Percentiles rank a stretch among this genome's conserved stretches.
phyloP scores from a whole-genome alignment of 2,888 invertebrate genomes.

The Drosophila anomalata region DNA sequence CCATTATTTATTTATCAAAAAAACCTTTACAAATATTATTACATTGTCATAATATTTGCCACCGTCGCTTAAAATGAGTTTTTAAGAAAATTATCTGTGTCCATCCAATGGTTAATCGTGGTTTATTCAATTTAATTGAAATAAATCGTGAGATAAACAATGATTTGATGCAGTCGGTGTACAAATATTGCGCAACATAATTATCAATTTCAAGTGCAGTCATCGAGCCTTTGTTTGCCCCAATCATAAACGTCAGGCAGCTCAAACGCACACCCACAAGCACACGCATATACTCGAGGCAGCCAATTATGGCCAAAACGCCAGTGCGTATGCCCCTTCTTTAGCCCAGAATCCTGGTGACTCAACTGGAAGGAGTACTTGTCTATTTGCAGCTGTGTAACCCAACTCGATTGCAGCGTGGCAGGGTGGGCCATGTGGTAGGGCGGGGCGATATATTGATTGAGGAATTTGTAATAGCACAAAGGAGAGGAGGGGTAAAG shows the following conservation, averaged over 20 bases:
- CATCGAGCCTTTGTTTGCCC: slow-evolving; percentile 75
- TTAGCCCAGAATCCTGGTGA: slow-evolving; percentile 59
- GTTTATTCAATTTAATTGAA: slow-evolving; percentile 2
- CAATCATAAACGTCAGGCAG: slow-evolving; percentile 71
- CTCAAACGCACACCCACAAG: slow-evolving; percentile 23
- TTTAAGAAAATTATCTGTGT: not conserved
- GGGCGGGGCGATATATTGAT: slow-evolving; percentile 33
- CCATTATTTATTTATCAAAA: not conserved
- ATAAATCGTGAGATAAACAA: not conserved
- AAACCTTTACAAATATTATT: not conserved
- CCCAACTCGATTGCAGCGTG: slow-evolving; percentile 68
- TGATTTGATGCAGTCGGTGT: slow-evolving; percentile 30
- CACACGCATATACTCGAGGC: slow-evolving; percentile 1
- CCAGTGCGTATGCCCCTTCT: slow-evolving; percentile 1
- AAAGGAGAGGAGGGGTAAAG: not conserved
- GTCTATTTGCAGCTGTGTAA: slow-evolving; percentile 74
- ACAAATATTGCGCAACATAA: slow-evolving; percentile 72
- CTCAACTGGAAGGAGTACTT: slow-evolving; percentile 61
- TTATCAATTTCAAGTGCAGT: slow-evolving; percentile 76
- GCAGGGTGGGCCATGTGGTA: slow-evolving; percentile 5
- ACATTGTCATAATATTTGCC: not conserved
- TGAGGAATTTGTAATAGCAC: slow-evolving; percentile 16
- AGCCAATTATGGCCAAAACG: slow-evolving; percentile 27
- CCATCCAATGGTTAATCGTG: not conserved
- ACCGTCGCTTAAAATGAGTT: too few species aligned